Percentiles rank a stretch among this genome's conserved stretches.
These are phyloP conservation scores for Anolis sagrei DNA, from an alignment of 2,113 vertebrate genomes.

Conservation along the genomic window DNA sequence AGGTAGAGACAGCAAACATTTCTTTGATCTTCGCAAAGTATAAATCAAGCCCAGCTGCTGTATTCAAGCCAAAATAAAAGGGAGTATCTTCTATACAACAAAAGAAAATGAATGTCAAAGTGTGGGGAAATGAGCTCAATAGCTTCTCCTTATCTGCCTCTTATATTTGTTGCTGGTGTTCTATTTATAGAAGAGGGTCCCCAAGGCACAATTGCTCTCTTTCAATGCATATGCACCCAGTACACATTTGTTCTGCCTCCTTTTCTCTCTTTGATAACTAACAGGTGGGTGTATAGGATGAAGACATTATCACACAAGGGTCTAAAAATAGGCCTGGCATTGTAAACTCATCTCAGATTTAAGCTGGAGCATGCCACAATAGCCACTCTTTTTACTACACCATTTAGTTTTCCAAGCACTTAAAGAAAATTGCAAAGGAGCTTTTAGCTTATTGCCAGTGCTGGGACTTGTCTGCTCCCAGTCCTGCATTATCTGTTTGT, in stretches of 20 bases:
- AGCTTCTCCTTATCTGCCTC: neutral
- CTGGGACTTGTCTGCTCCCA: too few species aligned
- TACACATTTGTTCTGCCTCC: neutral
- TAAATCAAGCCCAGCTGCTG: neutral
- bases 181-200: constrained; percentile 1
- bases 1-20: neutral
- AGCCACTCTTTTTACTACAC: too few species aligned
- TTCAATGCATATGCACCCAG: neutral
- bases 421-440: too few species aligned
- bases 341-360: too few species aligned
- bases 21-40: constrained; percentile 14
- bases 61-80: neutral
- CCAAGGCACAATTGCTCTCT: neutral
- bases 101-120: neutral
- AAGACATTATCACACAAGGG: too few species aligned
- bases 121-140: neutral
- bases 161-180: neutral
- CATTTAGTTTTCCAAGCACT: too few species aligned
- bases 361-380: too few species aligned
- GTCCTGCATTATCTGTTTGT: too few species aligned
- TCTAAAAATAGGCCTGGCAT: too few species aligned
- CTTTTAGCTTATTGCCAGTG: too few species aligned
- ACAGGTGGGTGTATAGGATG: neutral
- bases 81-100: neutral
- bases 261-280: neutral